Evolutionary conservation across 1,140 invertebrate species (phyloP).

Genomic region (Patella vulgata): DNA sequence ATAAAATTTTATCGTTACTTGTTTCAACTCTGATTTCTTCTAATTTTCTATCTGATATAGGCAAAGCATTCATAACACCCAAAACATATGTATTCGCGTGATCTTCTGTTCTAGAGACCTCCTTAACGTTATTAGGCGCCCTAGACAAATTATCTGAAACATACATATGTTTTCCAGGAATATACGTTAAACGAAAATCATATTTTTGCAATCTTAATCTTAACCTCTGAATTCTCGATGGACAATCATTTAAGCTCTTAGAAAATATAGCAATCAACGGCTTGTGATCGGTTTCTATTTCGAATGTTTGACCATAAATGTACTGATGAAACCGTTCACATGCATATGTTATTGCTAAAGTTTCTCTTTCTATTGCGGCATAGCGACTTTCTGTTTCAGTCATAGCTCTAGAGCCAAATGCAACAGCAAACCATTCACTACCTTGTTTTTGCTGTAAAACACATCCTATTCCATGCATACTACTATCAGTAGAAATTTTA

Average conservation of each 20-base stretch:
- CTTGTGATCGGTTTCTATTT: conserved; percentile 58
- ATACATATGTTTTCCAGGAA: conserved; percentile 28
- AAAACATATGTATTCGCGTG: neutral
- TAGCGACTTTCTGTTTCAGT: conserved; percentile 25
- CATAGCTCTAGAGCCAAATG: conserved; percentile 32
- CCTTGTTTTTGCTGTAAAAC: too few relatives aligned
- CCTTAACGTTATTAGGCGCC: conserved; percentile 4
- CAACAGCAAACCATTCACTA: conserved; percentile 22
- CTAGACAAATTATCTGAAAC: conserved; percentile 19
- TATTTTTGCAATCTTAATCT: conserved; percentile 44
- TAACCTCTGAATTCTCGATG: conserved; percentile 41
- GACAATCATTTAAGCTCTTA: conserved; percentile 32
- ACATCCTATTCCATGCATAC: conserved; percentile 27
- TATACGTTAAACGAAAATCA: conserved; percentile 27
- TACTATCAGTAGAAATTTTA: conserved; percentile 25
- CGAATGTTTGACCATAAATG: conserved; percentile 59
- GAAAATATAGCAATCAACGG: conserved; percentile 47
- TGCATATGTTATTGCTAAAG: conserved; percentile 68
- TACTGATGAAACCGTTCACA: conserved; percentile 70
- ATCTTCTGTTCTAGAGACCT: neutral
- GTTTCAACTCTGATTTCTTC: conserved; percentile 12
- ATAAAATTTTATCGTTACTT: neutral
- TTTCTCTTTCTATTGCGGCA: conserved; percentile 69
- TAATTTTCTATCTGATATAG: neutral
- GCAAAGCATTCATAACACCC: neutral